phyloP scores from a whole-genome alignment of 2,113 vertebrate species.

The Nansenia antarctica region DNA sequence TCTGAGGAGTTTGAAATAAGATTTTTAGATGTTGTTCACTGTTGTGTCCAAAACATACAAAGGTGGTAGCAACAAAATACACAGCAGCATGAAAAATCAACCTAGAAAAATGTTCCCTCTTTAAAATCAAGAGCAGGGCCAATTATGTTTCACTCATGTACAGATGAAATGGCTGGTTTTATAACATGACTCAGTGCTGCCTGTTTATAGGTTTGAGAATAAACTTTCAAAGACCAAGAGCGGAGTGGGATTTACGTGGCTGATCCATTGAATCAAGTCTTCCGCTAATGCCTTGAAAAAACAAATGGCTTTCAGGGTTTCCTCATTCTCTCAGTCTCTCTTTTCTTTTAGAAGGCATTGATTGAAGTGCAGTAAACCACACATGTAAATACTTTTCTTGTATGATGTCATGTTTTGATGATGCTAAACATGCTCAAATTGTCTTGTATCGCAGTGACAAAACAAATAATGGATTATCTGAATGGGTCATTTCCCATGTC shows the following conservation, averaged over 20 bases:
- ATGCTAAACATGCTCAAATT: conserved; percentile 18
- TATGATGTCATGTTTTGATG: conserved; percentile 59
- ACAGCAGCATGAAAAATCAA: neutral
- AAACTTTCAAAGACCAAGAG: conserved; percentile 40
- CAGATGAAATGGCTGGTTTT: conserved; percentile 28
- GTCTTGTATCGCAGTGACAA: conserved; percentile 28
- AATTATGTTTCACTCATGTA: conserved; percentile 13
- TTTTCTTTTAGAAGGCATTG: conserved; percentile 43
- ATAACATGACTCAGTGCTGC: conserved; percentile 34
- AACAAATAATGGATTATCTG: conserved; percentile 33
- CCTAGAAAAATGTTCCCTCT: neutral
- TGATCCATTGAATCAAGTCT: conserved; percentile 41
- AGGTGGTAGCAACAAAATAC: neutral
- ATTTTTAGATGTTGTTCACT: conserved; percentile 8
- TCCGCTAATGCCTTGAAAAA: conserved; percentile 43
- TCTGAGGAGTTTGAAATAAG: neutral
- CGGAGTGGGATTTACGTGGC: conserved; percentile 46
- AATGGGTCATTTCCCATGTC: conserved; percentile 40
- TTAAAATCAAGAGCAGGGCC: neutral
- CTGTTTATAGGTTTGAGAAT: conserved; percentile 31
- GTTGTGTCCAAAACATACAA: neutral
- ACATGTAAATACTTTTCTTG: conserved; percentile 36
- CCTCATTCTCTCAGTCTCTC: conserved; percentile 17
- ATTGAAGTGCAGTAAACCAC: conserved; percentile 53
- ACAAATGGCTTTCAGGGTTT: conserved; percentile 53